These are phyloP conservation scores for Pectinophora gossypiella DNA, from an alignment of 1,140 invertebrate species.

Conservation along the genomic window DNA sequence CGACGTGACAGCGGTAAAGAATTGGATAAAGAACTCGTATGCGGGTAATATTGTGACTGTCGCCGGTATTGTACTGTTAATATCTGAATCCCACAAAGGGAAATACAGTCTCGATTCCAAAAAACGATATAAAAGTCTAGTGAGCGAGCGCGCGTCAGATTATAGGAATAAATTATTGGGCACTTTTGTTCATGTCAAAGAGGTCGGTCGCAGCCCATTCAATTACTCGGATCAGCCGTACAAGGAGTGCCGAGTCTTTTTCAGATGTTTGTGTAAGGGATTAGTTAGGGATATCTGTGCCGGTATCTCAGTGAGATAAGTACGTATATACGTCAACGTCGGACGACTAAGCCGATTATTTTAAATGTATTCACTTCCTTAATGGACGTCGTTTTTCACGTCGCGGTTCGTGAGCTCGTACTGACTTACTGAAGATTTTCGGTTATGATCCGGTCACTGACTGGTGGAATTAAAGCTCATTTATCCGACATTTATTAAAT, in stretches of 20 bases:
- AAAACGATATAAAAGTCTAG: conserved; percentile 55
- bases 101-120: conserved; percentile 46
- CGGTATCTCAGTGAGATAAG: conserved; percentile 73
- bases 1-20: conserved; percentile 49
- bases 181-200: conserved; percentile 68
- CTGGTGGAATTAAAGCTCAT: conserved; percentile 50
- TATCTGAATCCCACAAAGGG: conserved; percentile 60
- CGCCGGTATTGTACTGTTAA: conserved; percentile 54
- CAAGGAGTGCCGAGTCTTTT: conserved; percentile 68
- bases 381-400: conserved; percentile 74
- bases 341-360: conserved; percentile 74
- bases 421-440: conserved; percentile 67
- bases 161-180: conserved; percentile 73
- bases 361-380: conserved; percentile 76
- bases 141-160: conserved; percentile 61
- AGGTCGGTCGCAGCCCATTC: conserved; percentile 47
- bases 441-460: conserved; percentile 71
- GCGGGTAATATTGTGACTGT: conserved; percentile 64
- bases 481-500: conserved; percentile 58
- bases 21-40: conserved; percentile 44
- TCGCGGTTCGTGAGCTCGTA: conserved; percentile 38
- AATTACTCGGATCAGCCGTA: conserved; percentile 57
- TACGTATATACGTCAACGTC: conserved; percentile 75
- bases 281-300: conserved; percentile 70
- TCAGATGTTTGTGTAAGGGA: conserved; percentile 71